These are phyloP conservation scores for Meloidogyne hapla DNA, from an alignment of 1,140 invertebrate species.

Conservation along the genomic window DNA sequence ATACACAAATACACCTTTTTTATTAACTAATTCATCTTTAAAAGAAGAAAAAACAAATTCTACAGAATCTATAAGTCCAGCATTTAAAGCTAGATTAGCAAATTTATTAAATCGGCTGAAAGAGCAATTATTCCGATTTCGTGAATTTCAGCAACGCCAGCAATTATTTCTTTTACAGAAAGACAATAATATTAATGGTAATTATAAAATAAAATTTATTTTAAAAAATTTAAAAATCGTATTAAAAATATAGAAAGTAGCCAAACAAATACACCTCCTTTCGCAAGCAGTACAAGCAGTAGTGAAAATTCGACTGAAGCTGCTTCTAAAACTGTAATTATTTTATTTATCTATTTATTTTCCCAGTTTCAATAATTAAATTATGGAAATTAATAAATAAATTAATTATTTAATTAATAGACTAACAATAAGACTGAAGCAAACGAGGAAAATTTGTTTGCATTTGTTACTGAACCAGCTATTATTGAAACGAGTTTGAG, in stretches of 20 bases:
- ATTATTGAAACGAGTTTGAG: too few relatives aligned
- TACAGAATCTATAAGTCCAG: neutral
- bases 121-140: slow-evolving; percentile 19
- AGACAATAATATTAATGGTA: neutral
- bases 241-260: too few relatives aligned
- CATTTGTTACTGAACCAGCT: neutral
- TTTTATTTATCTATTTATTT: too few relatives aligned
- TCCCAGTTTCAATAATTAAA: too few relatives aligned
- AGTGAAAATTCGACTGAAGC: too few relatives aligned
- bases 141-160: slow-evolving; percentile 6
- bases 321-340: too few relatives aligned
- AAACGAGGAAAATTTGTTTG: neutral
- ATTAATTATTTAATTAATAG: too few relatives aligned
- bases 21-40: neutral
- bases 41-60: neutral
- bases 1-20: neutral
- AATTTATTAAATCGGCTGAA: slow-evolving; percentile 23
- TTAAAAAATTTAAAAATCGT: too few relatives aligned
- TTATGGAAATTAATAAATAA: too few relatives aligned
- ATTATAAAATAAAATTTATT: too few relatives aligned
- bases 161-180: neutral
- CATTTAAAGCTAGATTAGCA: slow-evolving; percentile 20
- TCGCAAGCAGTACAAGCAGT: too few relatives aligned
- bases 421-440: neutral
- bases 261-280: too few relatives aligned